Base-by-base conservation (phyloP, 2,888 invertebrate genomes). In the Xylota segnis region DNA sequence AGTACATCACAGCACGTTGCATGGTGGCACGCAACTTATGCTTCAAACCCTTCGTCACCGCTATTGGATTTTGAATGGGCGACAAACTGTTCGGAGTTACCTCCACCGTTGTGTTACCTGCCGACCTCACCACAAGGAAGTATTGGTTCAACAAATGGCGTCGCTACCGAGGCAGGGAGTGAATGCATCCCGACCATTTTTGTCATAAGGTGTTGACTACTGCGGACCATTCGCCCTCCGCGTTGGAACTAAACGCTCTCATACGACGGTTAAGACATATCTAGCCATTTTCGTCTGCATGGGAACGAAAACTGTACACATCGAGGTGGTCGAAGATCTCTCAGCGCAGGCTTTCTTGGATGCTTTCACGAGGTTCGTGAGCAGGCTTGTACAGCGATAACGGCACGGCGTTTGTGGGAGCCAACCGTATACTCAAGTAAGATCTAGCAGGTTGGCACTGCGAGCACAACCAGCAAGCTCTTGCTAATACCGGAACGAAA, bases 351-450 rank as follows among this genome's bases (percentile, higher is more conserved):
- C 12, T 4, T 16, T 16, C 16, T 4, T 47, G 3, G 4, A 47
- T 16, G 16, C 47, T 5, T 16, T 16, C 16, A 47, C 43, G 10
- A 6, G 43, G 43, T 43, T 43, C 9, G 47, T 14, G 1, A 47
- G 47, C 16, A 14, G 14, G 12, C 37, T 12, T 37, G 10, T 37
- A 37, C 10, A 37, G 37, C 10, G 10, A 37, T 10, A 37, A 37
- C 10, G 37, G 37, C 37, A 37, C 37, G 10, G 37, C 37, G 12
- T 37, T 7, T 37, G 43, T 43, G 43, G 14, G 43, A 5, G 43
- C 14, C 14, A 43, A 43, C 14, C 43, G 14, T 14, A 5, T 6
- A 89, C 71, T 29, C 89, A 88, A 7, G 87, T 63, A 14, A 89
- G 87, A 56, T 87, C 34, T 34, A 34, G 34, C 34, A 1, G 34